Conservation (phyloP, 2,113 vertebrate genomes). For the Macquaria australasica region DNA sequence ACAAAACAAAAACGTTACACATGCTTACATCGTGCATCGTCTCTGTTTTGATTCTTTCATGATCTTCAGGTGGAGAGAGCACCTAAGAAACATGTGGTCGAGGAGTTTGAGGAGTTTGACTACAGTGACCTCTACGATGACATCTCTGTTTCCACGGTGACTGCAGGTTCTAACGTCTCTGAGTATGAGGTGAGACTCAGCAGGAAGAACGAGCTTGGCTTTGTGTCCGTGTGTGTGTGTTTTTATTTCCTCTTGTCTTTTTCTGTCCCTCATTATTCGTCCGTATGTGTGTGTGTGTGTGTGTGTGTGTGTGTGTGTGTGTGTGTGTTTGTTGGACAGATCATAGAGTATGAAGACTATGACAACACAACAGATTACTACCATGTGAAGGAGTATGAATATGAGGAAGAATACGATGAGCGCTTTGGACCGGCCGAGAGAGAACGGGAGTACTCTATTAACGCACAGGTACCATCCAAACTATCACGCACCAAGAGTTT, state of each 20-base stretch:
- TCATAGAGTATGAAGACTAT: conserved; percentile 83
- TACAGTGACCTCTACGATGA: conserved; percentile 81
- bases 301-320: not conserved
- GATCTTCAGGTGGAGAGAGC: conserved; percentile 70
- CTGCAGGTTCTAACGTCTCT: conserved; percentile 69
- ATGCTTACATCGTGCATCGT: not conserved
- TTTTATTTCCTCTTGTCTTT: not conserved
- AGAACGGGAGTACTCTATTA: conserved; percentile 70
- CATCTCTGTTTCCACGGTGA: conserved; percentile 76
- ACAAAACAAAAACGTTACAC: not conserved
- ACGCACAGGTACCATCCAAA: conserved; percentile 64
- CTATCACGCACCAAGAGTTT: not conserved
- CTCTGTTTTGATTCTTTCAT: conserved; percentile 3
- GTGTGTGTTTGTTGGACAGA: conserved; percentile 53
- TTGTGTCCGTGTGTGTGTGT: not conserved
- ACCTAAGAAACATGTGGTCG: conserved; percentile 59
- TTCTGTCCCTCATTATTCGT: not conserved
- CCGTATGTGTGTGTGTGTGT: not conserved
- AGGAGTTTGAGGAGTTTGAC: conserved; percentile 80
- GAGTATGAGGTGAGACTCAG: conserved; percentile 83
- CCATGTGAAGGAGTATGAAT: conserved; percentile 77
- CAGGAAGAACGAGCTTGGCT: not conserved
- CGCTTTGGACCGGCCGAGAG: conserved; percentile 83
- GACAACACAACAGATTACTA: conserved; percentile 75
- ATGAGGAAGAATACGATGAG: conserved; percentile 83